Percentiles rank a stretch among this genome's conserved stretches.
Conservation (phyloP, 2,113 vertebrate species). For the Corvus cornix region DNA sequence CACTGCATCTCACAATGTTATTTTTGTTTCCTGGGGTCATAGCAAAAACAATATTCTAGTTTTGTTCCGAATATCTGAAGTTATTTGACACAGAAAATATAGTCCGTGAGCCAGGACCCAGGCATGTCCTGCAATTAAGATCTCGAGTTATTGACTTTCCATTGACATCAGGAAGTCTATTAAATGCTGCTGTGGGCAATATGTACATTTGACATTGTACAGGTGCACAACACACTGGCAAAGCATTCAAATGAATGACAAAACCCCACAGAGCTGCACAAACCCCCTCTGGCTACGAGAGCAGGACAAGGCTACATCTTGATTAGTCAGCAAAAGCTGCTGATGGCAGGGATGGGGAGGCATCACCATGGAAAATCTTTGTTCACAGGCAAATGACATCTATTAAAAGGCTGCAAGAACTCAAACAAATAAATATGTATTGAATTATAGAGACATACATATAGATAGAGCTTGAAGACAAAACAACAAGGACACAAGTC, state of each 20-base stretch:
- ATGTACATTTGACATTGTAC: slow-evolving; percentile 22
- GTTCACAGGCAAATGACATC: background rate
- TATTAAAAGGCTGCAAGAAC: background rate
- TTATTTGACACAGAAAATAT: slow-evolving; percentile 2
- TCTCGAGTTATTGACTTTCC: slow-evolving; percentile 35
- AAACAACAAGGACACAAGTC: background rate
- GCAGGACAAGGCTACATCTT: background rate
- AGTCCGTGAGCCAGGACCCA: background rate
- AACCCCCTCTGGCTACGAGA: background rate
- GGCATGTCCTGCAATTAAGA: slow-evolving; percentile 33
- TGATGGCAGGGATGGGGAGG: background rate
- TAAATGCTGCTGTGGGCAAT: slow-evolving; percentile 45
- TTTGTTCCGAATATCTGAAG: background rate
- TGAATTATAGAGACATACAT: background rate
- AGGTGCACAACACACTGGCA: background rate
- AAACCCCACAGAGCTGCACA: slow-evolving; percentile 2
- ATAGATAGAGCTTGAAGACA: background rate
- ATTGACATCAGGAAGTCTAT: slow-evolving; percentile 37
- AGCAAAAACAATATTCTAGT: background rate
- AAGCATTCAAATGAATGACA: background rate
- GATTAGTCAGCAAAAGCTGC: slow-evolving; percentile 1
- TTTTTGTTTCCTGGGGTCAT: background rate
- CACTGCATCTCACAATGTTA: background rate
- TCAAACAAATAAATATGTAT: background rate
- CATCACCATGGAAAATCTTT: background rate